These are phyloP conservation scores for Donacobius atricapilla DNA, from an alignment of 2,113 vertebrate genomes.

Conservation along the genomic window DNA sequence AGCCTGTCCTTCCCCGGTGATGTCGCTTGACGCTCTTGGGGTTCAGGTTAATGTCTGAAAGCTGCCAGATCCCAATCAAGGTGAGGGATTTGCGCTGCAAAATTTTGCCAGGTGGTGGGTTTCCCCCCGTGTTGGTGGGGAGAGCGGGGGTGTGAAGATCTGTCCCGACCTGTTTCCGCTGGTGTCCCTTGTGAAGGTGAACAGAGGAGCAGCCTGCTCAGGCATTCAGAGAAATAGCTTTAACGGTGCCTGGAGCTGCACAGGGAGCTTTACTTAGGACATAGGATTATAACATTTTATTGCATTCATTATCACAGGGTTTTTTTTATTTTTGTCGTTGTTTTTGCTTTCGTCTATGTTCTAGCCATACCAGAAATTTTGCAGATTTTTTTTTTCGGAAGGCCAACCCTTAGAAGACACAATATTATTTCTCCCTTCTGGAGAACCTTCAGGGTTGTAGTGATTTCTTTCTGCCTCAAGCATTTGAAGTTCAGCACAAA, in stretches of 20 bases:
- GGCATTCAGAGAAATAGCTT: background rate
- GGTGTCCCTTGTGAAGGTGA: slow-evolving; percentile 12
- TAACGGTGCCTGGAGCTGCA: background rate
- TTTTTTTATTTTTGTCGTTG: accelerated
- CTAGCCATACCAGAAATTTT: accelerated
- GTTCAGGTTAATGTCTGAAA: background rate
- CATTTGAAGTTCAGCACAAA: background rate
- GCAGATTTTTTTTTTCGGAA: background rate
- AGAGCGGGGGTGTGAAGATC: background rate
- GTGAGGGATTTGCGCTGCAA: background rate
- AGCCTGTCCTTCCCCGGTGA: background rate
- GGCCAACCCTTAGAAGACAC: accelerated
- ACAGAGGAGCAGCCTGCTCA: background rate
- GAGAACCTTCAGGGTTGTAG: background rate
- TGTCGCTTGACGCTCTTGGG: background rate
- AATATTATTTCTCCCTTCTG: background rate
- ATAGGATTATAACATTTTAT: background rate
- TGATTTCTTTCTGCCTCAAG: background rate
- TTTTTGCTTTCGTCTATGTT: accelerated
- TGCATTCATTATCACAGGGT: accelerated
- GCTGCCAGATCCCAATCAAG: background rate
- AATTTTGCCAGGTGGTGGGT: background rate
- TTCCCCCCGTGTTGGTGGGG: too few relatives aligned
- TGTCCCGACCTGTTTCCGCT: accelerated
- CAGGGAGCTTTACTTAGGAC: background rate